Evolutionary conservation across 1,140 invertebrate genomes (phyloP).

Genomic region (Andrena cerasifolii): DNA sequence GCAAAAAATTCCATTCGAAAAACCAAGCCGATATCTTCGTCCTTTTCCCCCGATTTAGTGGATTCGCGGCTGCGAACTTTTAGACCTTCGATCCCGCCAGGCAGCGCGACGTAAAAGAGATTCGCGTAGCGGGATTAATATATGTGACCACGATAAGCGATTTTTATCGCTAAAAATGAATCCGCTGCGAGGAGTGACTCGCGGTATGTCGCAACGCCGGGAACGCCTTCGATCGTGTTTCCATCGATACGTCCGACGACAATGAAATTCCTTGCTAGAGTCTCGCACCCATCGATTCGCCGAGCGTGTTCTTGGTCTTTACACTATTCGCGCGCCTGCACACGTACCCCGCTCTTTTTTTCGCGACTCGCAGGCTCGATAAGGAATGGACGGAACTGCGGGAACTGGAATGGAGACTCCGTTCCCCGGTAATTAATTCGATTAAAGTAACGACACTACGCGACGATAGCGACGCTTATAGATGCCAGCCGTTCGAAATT

Average conservation of each 20-base stretch:
- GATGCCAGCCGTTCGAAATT: neutral
- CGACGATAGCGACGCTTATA: slow-evolving; percentile 2
- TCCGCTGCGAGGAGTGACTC: neutral
- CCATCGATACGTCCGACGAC: neutral
- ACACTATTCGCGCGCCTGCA: neutral
- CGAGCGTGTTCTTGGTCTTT: neutral
- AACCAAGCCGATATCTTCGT: no score
- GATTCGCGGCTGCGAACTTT: no score
- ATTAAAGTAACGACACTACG: neutral
- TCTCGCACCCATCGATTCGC: slow-evolving; percentile 16
- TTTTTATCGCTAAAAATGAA: slow-evolving; percentile 32
- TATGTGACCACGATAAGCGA: slow-evolving; percentile 1
- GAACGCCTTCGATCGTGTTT: neutral
- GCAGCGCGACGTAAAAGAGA: neutral
- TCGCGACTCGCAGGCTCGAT: no score
- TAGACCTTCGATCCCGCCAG: neutral
- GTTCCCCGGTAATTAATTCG: neutral
- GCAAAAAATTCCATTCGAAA: no score
- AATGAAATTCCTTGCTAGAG: slow-evolving; percentile 2
- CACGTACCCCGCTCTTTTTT: neutral
- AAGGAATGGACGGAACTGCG: neutral
- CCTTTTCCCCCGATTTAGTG: no score
- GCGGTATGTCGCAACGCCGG: neutral
- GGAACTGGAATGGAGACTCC: neutral
- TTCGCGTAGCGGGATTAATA: slow-evolving; percentile 9